Evolutionary conservation across 1,140 invertebrate genomes (phyloP), one percentile per base, ranked within the genome.

Genomic region (Campodea augens): DNA sequence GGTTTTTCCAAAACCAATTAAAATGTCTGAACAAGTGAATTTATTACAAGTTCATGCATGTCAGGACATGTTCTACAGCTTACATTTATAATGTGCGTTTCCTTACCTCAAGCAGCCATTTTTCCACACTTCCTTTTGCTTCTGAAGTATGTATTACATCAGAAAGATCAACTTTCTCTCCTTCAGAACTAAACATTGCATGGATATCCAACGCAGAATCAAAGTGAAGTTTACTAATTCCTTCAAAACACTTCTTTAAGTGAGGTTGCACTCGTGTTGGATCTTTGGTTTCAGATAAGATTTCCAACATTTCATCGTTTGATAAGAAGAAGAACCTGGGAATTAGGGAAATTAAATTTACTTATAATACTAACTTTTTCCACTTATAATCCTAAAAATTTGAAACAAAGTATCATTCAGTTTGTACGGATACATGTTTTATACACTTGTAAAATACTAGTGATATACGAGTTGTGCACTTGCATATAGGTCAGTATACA

Each of bases 291-390:
- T 93, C 86, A 1, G 88, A 90, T 36, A 96, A 64, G 55, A 96
- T 93, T 63, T 93, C 87, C 20, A 95, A 66, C 74, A 96, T 82
- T 66, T 95, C 90, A 55, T 93, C 87, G 57, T 93, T 93, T 5
- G 89, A 93, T 27, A 96, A 65, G 56, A 95, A 96, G 65, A 92
- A 95, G 58, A 96, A 91, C 57, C 89, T 73, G 22, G 55, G 65
- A 52, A 7, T n/a, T n/a, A n/a, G n/a, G n/a, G n/a, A n/a, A n/a
- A n/a, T n/a, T n/a, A n/a, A n/a, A n/a, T n/a, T n/a, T n/a, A n/a
- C n/a, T n/a, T n/a, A n/a, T n/a, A n/a, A n/a, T n/a, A n/a, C n/a
- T n/a, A n/a, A n/a, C n/a, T n/a, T 63, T 15, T n/a, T 13, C n/a
- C 22, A 43, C 22, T 24, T 2, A 15, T 20, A 46, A 29, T 43